A percentile compares a stretch with the other conserved stretches of the same genome.
phyloP scores from a whole-genome alignment of 1,140 invertebrate genomes.

The Tachypleus tridentatus region DNA sequence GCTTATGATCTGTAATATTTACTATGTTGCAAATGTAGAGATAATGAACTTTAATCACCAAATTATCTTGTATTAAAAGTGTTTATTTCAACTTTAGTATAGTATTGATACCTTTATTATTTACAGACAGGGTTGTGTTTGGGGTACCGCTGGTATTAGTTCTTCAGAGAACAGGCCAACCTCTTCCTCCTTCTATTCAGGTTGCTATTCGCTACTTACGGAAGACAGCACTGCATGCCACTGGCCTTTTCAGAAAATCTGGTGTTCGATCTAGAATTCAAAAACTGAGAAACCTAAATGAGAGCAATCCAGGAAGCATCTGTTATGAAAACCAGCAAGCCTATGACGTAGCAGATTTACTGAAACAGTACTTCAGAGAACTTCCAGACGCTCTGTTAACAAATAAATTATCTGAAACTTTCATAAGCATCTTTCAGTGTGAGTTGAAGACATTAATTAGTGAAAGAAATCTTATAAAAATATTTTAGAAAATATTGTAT shows the following conservation, averaged over 20 bases:
- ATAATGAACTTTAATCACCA: not conserved
- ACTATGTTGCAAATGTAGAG: not conserved
- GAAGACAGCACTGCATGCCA: conserved; percentile 68
- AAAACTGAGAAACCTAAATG: conserved; percentile 62
- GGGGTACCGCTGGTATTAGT: conserved; percentile 72
- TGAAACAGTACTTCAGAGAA: conserved; percentile 92
- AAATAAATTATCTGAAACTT: conserved; percentile 87
- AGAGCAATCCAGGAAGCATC: conserved; percentile 41
- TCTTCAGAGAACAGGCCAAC: conserved; percentile 73
- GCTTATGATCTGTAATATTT: too few species aligned
- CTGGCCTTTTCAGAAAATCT: conserved; percentile 86
- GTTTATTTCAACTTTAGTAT: too few species aligned
- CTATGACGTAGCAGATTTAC: conserved; percentile 88
- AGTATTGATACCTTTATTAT: too few species aligned
- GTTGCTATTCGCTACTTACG: conserved; percentile 72
- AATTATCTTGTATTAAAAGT: not conserved
- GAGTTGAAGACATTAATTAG: conserved; percentile 33
- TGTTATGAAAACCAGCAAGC: conserved; percentile 39
- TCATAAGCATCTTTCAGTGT: conserved; percentile 90
- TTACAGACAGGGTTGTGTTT: conserved; percentile 73
- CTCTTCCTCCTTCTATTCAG: conserved; percentile 73
- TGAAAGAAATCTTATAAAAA: too few species aligned
- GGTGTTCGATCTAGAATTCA: conserved; percentile 80
- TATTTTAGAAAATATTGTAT: too few species aligned
- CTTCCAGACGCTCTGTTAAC: conserved; percentile 83